Evolutionary conservation across 2,113 vertebrate species (phyloP), one percentile per base, ranked within the genome.

Genomic region (Neofelis nebulosa): DNA sequence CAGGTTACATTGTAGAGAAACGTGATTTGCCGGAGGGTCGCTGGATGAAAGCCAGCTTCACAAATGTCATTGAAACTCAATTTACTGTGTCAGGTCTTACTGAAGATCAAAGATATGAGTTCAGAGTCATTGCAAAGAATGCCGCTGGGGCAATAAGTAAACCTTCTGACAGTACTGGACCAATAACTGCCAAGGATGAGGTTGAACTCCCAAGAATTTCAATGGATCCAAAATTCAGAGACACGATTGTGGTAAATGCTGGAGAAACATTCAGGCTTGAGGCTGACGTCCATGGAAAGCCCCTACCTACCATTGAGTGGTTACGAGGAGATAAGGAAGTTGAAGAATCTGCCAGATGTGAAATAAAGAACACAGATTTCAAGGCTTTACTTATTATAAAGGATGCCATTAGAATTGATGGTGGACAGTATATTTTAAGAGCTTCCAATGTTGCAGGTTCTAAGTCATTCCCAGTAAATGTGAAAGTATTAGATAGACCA

Each of bases 111-210:
- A 99, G 99, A 98, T 99, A 99, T 9, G 99, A 99, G 98, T 99
- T 99, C 95, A 99, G 99, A 99, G 99, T 99, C 91, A 99, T 99
- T 98, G 99, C 99, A 97, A 99, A 99, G 98, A 99, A 99, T 97
- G 99, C 99, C 95, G 99, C 99, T 89, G 99, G 99, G 95, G 98
- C 99, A 82, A 87, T 99, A 95, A 99, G 99, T 97, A 99, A 99
- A 97, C 99, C 99, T 92, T 99, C 99, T 91, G 99, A 99, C 94
- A 99, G 99, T 98, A 99, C 99, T 97, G 99, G 99, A 98, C 99
- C 99, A 79, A 99, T 99, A 97, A 99, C 99, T 95, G 99, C 99
- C 98, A 99, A 99, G 93, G 99, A 99, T 98, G 99, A 99, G 94
- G 98, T 99, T 68, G 99, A 99, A 97, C 99, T 99, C 92, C 99